phyloP scores from a whole-genome alignment of 2,113 vertebrate genomes.

The Cynocephalus volans region DNA sequence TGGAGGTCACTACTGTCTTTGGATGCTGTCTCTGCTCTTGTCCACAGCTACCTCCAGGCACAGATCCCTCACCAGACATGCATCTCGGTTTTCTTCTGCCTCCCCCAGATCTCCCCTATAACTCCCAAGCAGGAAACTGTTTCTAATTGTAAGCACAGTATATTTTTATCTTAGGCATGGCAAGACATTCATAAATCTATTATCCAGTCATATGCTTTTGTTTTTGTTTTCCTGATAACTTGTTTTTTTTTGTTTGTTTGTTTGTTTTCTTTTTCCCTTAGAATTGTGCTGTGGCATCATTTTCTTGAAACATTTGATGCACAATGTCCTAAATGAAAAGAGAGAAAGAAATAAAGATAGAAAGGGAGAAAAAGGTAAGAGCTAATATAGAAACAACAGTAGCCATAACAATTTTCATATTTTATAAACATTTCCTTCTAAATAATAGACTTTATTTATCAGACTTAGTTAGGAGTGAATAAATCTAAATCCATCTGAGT shows the following conservation, averaged over 20 bases:
- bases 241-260: not conserved
- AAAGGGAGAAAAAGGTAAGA: not conserved
- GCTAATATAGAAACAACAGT: not conserved
- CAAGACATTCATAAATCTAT: not conserved
- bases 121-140: not conserved
- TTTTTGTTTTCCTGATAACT: not conserved
- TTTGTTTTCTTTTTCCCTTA: not conserved
- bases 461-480: not conserved
- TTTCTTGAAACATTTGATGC: not conserved
- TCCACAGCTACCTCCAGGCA: not conserved
- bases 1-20: not conserved
- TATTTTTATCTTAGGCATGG: not conserved
- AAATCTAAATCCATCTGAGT: not conserved
- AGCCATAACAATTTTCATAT: not conserved
- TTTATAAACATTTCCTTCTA: not conserved
- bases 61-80: too few relatives aligned
- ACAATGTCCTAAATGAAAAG: not conserved
- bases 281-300: too few relatives aligned
- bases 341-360: not conserved
- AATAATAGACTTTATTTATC: not conserved
- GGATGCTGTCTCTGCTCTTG: fast-evolving
- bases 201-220: not conserved
- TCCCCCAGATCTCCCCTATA: not conserved
- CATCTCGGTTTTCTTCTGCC: not conserved
- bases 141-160: not conserved